These are phyloP conservation scores for Plumapathes pennacea DNA, from an alignment of 92 coral and sea anemone species.

Conservation along the genomic window DNA sequence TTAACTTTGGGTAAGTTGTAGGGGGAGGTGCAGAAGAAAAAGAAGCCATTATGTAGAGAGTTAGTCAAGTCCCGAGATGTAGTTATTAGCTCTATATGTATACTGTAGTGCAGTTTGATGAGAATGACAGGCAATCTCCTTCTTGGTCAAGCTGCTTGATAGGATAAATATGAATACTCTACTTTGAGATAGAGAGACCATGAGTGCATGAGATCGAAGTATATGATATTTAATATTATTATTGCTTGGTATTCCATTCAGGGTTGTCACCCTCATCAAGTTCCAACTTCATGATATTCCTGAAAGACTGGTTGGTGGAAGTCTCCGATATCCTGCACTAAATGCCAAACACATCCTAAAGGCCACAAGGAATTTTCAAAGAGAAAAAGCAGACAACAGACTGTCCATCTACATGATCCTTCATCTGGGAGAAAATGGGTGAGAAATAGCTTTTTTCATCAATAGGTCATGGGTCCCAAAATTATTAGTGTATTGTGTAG, in stretches of 20 bases:
- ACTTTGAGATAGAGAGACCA: too few relatives aligned
- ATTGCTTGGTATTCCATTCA: constrained; percentile 14
- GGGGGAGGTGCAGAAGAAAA: neutral
- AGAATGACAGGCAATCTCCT: too few relatives aligned
- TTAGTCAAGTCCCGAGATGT: too few relatives aligned
- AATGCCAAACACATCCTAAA: constrained; percentile 55
- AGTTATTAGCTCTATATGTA: too few relatives aligned
- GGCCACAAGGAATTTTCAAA: constrained; percentile 63
- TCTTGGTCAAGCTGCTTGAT: too few relatives aligned
- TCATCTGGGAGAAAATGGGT: constrained; percentile 63
- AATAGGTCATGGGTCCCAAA: too few relatives aligned
- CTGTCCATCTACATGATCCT: constrained; percentile 62
- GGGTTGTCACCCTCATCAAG: constrained; percentile 73
- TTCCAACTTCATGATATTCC: constrained; percentile 68
- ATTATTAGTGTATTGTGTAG: too few relatives aligned
- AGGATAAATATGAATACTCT: too few relatives aligned
- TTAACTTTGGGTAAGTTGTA: constrained; percentile 81
- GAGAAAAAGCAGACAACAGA: constrained; percentile 60
- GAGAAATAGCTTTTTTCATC: constrained; percentile 6
- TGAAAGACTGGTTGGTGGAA: constrained; percentile 63
- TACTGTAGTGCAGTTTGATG: too few relatives aligned
- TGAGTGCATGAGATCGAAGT: neutral
- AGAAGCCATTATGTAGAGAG: too few relatives aligned
- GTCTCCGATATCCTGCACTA: constrained; percentile 52
- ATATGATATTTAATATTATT: neutral